Evolutionary conservation across 2,113 vertebrate genomes (phyloP).

Genomic region (Gavia stellata): DNA sequence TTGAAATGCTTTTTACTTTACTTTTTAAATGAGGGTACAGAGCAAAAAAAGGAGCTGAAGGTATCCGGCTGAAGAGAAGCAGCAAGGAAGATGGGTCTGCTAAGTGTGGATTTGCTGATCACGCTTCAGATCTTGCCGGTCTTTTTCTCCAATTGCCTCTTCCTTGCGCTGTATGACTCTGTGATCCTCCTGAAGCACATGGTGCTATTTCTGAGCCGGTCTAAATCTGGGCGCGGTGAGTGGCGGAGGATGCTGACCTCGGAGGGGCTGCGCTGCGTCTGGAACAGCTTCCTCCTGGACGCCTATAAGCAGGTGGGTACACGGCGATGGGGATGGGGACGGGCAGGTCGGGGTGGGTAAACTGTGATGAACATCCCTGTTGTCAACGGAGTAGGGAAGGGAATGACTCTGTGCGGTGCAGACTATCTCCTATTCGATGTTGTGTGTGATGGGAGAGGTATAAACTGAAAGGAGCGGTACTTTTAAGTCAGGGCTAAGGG

Average conservation of each 20-base stretch:
- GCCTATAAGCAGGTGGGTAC: constrained; percentile 92
- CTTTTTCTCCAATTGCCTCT: constrained; percentile 97
- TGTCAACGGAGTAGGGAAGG: background rate
- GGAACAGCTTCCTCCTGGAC: constrained; percentile 95
- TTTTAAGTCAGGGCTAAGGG: background rate
- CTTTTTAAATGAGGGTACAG: constrained; percentile 67
- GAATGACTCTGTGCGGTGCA: background rate
- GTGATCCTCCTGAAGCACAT: constrained; percentile 91
- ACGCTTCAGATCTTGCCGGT: constrained; percentile 94
- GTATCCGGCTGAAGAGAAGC: constrained; percentile 48
- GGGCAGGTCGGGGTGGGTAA: fast-evolving
- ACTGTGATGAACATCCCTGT: background rate
- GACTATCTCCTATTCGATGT: fast-evolving
- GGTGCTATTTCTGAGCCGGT: constrained; percentile 85
- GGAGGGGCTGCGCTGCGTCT: constrained; percentile 91
- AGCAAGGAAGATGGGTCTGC: constrained; percentile 82
- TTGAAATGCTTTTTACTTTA: constrained; percentile 48
- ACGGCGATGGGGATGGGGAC: constrained; percentile 16
- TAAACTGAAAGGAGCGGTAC: background rate
- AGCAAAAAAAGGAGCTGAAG: constrained; percentile 55
- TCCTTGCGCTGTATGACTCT: constrained; percentile 94
- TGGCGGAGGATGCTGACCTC: constrained; percentile 94
- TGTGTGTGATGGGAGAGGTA: background rate
- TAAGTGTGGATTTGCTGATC: constrained; percentile 90
- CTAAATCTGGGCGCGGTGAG: constrained; percentile 79